Evolutionary conservation across 2,888 invertebrate genomes (phyloP), one percentile per base, ranked within the genome.

Genomic region (Bellardia pandia): DNA sequence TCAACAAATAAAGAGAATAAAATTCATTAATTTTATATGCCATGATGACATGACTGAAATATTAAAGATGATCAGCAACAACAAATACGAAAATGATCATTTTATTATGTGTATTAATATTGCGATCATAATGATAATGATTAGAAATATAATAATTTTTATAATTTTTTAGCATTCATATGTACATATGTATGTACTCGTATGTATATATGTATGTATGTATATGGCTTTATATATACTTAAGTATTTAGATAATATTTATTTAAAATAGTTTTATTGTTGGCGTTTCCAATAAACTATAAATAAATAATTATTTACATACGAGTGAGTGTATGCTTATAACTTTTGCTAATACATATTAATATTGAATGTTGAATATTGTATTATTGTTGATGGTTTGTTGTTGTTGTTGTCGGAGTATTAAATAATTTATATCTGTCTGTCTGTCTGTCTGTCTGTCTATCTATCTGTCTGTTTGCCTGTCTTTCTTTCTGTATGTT

Each of bases 81-180:
- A 30, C 13, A 51, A 30, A 60, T 33, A n/a, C 5, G 2, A 48
- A 23, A 56, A 71, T 56, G 56, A 40, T 37, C 37, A 56, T 71
- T 23, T 23, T 69, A 51, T 37, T 69, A 40, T 48, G 13, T n/a
- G 13, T 11, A 68, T 68, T 48, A 68, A 51, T 68, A 68, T 48
- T 23, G 37, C 42, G 40, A 60, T 66, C 64, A 68, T 69, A n/a
- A 69, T 69, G 51, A 53, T 37, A 45, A 69, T 60, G n/a, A 60
- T 60, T 60, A 48, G n/a, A 74, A 60, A 23, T n/a, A 60, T 60
- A 45, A 58, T 60, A 74, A 37, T 30, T 60, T 60, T 3, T 60
- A 33, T 60, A 60, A 56, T 23, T 30, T 58, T 23, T 58, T 56
- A 56, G 23, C 56, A 56, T 23, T 60, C 37, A 33, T 13, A 37